These are phyloP conservation scores for Temnothorax ravouxi DNA, from an alignment of 2,888 invertebrate genomes.

Conservation along the genomic window DNA sequence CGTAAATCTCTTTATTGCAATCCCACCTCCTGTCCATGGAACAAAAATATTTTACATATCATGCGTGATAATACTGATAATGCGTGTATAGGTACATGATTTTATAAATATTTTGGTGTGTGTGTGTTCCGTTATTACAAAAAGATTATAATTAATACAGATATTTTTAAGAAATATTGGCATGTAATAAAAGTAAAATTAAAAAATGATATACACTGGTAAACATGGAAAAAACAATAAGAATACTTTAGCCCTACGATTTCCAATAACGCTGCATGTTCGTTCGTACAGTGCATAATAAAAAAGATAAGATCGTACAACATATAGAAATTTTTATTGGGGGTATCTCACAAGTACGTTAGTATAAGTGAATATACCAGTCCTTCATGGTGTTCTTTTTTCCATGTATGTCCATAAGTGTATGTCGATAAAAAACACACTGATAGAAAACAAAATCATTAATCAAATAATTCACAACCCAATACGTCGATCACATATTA, in stretches of 20 bases:
- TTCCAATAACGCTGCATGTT: no score
- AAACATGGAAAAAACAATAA: no score
- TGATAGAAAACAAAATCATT: conserved; percentile 7
- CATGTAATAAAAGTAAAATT: conserved; percentile 2
- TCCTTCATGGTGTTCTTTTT: no score
- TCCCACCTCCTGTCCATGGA: background rate
- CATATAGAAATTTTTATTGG: no score
- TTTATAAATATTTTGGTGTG: background rate
- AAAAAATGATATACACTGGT: background rate
- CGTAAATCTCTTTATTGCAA: conserved; percentile 13
- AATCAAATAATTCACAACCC: conserved; percentile 12
- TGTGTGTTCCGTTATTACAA: background rate
- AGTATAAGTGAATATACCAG: no score
- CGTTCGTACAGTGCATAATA: no score
- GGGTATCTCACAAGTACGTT: no score
- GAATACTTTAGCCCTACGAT: no score
- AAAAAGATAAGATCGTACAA: no score
- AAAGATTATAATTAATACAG: background rate
- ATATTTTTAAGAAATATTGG: background rate
- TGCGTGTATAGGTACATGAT: background rate
- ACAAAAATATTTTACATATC: background rate
- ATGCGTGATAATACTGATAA: background rate
- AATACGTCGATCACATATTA: conserved; percentile 13
- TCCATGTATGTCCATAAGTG: no score
- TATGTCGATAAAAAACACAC: background rate